Base-by-base conservation (phyloP, 2,113 vertebrate species). In the Embiotoca jacksoni region DNA sequence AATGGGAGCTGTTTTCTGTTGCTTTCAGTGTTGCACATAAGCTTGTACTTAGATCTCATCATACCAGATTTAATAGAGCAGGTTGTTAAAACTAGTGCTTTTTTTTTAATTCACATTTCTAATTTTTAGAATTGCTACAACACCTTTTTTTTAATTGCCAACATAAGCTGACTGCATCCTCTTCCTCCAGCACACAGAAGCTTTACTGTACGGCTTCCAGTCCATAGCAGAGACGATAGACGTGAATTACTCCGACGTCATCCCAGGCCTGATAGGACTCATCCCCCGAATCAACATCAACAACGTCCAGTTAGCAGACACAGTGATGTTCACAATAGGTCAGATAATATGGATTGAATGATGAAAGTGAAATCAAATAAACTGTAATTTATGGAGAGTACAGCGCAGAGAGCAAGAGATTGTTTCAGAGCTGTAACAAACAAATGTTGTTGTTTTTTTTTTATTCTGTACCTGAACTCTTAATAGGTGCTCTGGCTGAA, bases 261-360 rank as follows among this genome's bases (percentile, higher is more conserved):
- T 99, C 84, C 98, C 98, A 0, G 98, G 98, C 10, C 95, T 99
- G 75, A 99, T 99, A 1, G 98, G 98, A 57, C 97, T 99, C 86
- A 99, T 99, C 84, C 98, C 98, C 31, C 94, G 98, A 67, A 99
- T 99, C 93, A 99, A 89, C 94, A 98, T 99, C 94, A 99, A 96
- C 95, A 99, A 99, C 0, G 96, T 99, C 80, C 98, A 99, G 86
- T 96, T 99, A 33, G 98, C 98, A 0, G 98, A 99, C 89, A 99
- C 98, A 0, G 97, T 99, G 89, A 99, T 99, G 98, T 99, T 99
- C 93, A 99, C 98, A n/a, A 99, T 99, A 0, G 98, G 98, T 99
- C 92, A 67, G 67, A 60, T 7, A 15, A 15, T 61, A 2, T 15
- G 5, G 5, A 54, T 39, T 46, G 1, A 35, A 7, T 59, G 31